Evolutionary conservation across 2,113 vertebrate species (phyloP).

Genomic region (Nibea albiflora): DNA sequence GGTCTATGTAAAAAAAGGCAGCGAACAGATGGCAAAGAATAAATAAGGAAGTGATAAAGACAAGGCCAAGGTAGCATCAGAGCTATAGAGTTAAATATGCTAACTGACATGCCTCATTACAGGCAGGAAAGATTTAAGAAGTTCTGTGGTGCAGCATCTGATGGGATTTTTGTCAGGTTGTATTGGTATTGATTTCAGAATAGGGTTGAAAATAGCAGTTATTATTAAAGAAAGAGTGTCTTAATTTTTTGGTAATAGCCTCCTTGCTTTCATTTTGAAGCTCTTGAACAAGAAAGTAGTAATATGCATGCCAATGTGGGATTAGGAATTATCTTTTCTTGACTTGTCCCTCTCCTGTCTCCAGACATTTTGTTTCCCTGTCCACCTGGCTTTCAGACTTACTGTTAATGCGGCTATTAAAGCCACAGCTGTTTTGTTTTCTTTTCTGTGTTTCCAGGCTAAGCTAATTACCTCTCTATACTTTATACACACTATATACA

Average conservation of each 20-base stretch:
- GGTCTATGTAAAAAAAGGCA: conserved; percentile 27
- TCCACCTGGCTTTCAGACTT: conserved; percentile 10
- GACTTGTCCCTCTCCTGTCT: conserved; percentile 4
- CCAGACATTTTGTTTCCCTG: not conserved
- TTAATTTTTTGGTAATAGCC: conserved; percentile 8
- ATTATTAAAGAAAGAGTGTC: conserved; percentile 21
- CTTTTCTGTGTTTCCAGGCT: too few relatives aligned
- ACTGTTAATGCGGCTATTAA: not conserved
- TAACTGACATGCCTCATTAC: conserved; percentile 27
- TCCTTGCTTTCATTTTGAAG: conserved; percentile 23
- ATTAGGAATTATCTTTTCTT: conserved; percentile 6
- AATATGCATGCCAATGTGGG: conserved; percentile 6
- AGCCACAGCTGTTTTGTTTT: too few relatives aligned
- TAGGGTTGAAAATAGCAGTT: conserved; percentile 36
- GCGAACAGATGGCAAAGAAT: conserved; percentile 53
- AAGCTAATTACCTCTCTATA: too few relatives aligned
- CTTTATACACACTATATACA: too few relatives aligned
- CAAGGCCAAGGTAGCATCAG: conserved; percentile 27
- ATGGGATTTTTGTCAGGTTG: conserved; percentile 8
- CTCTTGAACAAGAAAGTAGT: not conserved
- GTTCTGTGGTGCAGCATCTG: conserved; percentile 14
- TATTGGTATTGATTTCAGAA: conserved; percentile 23
- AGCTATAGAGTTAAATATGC: conserved; percentile 31
- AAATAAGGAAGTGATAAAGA: conserved; percentile 51
- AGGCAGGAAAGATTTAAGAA: conserved; percentile 12